These are phyloP conservation scores for Hemicentrotus pulcherrimus DNA, from an alignment of 35 echinoderm and acorn worm genomes.

Conservation along the genomic window DNA sequence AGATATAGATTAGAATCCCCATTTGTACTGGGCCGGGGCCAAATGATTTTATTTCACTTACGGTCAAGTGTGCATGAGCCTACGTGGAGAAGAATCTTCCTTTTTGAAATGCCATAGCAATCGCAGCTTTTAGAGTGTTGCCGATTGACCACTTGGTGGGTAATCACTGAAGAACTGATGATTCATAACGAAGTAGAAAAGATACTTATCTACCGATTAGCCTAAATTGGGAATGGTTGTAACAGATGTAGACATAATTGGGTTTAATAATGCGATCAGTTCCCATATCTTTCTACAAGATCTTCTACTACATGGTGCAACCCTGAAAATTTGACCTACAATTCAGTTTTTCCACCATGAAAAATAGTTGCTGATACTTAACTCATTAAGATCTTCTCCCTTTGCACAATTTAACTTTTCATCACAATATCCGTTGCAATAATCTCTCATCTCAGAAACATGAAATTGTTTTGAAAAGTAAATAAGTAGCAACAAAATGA, in stretches of 20 bases:
- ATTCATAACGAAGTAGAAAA: neutral
- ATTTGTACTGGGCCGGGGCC: neutral
- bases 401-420: too few relatives aligned
- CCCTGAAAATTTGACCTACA: too few relatives aligned
- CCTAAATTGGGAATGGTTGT: neutral
- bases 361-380: too few relatives aligned
- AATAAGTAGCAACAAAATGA: too few relatives aligned
- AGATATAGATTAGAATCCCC: neutral
- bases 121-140: neutral
- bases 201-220: neutral
- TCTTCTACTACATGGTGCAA: neutral
- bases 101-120: neutral
- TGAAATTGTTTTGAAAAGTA: too few relatives aligned
- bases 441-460: too few relatives aligned
- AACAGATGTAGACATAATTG: neutral
- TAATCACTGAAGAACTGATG: neutral
- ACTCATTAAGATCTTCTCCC: too few relatives aligned
- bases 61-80: neutral
- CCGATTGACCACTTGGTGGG: neutral
- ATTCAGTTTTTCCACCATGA: too few relatives aligned
- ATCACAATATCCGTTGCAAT: too few relatives aligned
- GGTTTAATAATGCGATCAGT: neutral
- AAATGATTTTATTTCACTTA: neutral
- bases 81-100: neutral
- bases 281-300: neutral